Conservation (phyloP, 2,113 vertebrate genomes). For the Otolemur garnettii region DNA sequence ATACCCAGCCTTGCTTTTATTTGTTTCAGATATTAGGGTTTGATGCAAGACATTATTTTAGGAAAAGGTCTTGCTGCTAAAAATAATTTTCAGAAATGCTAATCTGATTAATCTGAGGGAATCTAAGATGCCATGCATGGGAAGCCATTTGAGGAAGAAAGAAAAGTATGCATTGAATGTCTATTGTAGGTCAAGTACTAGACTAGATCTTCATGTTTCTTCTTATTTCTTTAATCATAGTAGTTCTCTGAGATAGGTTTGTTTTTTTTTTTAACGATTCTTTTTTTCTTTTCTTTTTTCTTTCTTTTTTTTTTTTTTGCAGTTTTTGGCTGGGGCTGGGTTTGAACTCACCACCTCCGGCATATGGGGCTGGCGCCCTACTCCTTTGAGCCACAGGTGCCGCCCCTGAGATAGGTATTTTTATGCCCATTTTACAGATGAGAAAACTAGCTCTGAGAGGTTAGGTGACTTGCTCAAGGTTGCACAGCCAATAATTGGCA, state of each 20-base stretch:
- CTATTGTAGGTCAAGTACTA: not conserved
- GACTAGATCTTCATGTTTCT: not conserved
- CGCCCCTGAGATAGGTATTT: not conserved
- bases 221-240: not conserved
- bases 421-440: not conserved
- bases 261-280: too few relatives aligned
- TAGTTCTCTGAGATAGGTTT: not conserved
- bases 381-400: too few relatives aligned
- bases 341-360: too few relatives aligned
- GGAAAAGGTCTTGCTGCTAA: conserved; percentile 24
- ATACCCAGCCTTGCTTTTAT: not conserved
- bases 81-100: conserved; percentile 48
- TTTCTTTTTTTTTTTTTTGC: too few relatives aligned
- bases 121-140: not conserved
- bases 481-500: not conserved
- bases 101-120: not conserved
- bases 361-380: too few relatives aligned
- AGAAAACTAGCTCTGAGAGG: conserved; percentile 57
- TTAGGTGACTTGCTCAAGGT: conserved; percentile 17
- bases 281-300: too few relatives aligned
- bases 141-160: not conserved
- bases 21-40: conserved; percentile 1
- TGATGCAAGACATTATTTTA: conserved; percentile 27
- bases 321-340: too few relatives aligned
- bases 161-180: not conserved